Base-by-base conservation (phyloP, 2,113 vertebrate genomes). In the Helogale parvula region DNA sequence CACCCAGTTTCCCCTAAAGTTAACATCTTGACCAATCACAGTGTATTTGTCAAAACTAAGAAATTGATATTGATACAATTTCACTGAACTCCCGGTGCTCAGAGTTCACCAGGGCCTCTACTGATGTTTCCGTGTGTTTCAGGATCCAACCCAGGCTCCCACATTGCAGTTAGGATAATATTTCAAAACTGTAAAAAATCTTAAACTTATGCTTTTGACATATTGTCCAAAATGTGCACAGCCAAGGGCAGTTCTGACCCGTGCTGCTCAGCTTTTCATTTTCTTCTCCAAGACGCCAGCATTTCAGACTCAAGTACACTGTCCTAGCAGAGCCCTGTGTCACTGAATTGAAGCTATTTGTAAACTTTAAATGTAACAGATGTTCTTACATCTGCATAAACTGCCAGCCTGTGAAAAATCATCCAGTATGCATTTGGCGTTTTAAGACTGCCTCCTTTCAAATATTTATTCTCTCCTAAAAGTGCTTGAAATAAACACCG, bases 311-410 rank as follows among this genome's bases (percentile, higher is more conserved):
- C 25, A 68, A 9, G 11, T 54, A 8, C 38, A 31, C n/a, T 38
- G 14, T 82, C 50, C 7, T 66, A 12, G 63, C 27, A 54, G 29
- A 1, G 12, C 12, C 1, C 0, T 19, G n/a, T 50, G n/a, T 83
- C 93, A 79, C 12, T 89, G 10, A 86, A 33, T 47, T 54, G 79
- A 69, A 77, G 45, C 29, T 77, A 7, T 79, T 52, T 89, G 47
- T 82, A 66, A 79, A 68, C 21, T 31, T 81, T 38, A 88, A 93
- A 71, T 33, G 27, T 6, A 66, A 60, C 84, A 89, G 91, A 93
- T 76, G 65, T 81, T 87, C 63, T 83, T 47, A 71, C 27, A 85
- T 92, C 85, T 90, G 77, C 87, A 68, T 54, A 23, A 84, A 80
- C 17, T n/a, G 35, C n/a, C 29, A 92, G 38, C 33, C 60, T 94